Evolutionary conservation across 2,797 vertebrate species (phyloP), one percentile per base, ranked within the genome.

Genomic region (Coregonus ussuriensis): DNA sequence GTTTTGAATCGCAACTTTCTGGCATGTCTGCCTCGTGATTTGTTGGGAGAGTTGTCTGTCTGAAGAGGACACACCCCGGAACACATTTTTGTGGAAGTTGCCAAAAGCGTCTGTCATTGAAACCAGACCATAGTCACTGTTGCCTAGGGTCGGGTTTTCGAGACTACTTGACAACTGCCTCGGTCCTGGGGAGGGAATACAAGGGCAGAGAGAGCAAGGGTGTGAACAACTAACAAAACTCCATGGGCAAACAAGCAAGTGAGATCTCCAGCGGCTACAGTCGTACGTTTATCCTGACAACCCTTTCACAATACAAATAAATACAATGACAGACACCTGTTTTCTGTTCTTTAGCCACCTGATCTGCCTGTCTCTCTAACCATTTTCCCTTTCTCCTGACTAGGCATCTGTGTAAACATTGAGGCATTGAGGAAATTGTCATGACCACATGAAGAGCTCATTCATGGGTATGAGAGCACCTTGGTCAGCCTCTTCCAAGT

Each of bases 361-460:
- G 86, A 88, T 89, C 86, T 1, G 77, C 78, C 78, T 4, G 59
- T 69, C 78, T 75, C 59, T 82, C 51, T 18, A 18, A 56, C 11
- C 53, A 18, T 56, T 56, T 56, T 79, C 62, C 75, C 80, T 83
- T 90, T 89, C 89, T 88, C 89, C 85, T 15, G 78, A 85, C 83
- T 86, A 84, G 89, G 85, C 91, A 90, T 93, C 88, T 92, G 92
- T 89, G 81, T 89, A 92, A 93, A 93, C 88, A 87, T 79, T 71
- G 77, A 86, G 83, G 84, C 84, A 85, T 82, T 37, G 37, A 37
- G 37, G 37, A 37, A 37, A 14, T 25, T 87, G 88, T 59, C 80
- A 85, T 82, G 88, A 5, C 52, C 71, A 66, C 1, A 47, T 67
- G 83, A 82, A 83, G 74, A 81, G 79, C 74, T 77, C 78, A 52